Conservation (phyloP, 2,797 vertebrate genomes). For the Alouatta caraya region DNA sequence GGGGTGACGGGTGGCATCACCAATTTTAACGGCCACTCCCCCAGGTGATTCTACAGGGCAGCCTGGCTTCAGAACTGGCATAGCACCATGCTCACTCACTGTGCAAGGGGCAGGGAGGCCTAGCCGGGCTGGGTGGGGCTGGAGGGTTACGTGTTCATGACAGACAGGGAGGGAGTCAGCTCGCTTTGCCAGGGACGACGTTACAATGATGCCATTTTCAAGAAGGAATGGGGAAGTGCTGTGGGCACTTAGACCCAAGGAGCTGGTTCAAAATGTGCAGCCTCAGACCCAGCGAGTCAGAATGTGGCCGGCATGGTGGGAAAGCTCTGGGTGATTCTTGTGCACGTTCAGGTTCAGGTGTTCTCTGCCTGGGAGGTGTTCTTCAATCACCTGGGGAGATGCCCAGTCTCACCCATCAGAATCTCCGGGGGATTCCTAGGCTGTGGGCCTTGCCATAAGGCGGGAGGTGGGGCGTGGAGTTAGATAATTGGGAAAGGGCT, state of each 20-base stretch:
- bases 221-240: too few relatives aligned
- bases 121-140: too few relatives aligned
- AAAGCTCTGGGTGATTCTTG: accelerated
- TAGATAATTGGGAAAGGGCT: background rate
- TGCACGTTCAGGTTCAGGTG: background rate
- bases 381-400: background rate
- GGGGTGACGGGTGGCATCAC: background rate
- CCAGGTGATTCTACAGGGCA: background rate
- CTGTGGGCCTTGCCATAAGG: too few relatives aligned
- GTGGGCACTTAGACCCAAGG: accelerated
- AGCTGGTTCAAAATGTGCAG: background rate
- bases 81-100: background rate
- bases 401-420: accelerated
- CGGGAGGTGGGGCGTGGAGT: background rate
- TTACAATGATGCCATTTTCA: accelerated
- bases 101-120: background rate
- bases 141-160: background rate
- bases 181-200: accelerated
- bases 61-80: background rate
- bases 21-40: background rate
- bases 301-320: accelerated
- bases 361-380: background rate
- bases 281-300: accelerated
- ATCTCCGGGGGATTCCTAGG: too few relatives aligned
- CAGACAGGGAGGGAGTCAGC: background rate